Percentiles rank a stretch among this genome's conserved stretches.
Evolutionary conservation across 2,113 vertebrate species (phyloP).

Genomic region (Crotophaga sulcirostris): DNA sequence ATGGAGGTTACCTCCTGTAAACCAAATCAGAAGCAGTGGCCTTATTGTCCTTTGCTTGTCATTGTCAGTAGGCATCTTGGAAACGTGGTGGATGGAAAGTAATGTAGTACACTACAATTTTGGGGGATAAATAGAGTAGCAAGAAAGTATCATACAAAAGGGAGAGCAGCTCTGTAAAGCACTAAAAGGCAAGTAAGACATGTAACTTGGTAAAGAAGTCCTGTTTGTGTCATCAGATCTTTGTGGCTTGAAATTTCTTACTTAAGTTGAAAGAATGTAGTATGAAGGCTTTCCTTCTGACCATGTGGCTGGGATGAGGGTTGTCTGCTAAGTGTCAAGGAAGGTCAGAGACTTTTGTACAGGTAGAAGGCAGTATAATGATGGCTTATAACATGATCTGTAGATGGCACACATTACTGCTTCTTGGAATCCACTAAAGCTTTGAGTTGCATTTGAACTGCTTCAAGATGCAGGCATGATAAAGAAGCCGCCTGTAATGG

Average conservation of each 20-base stretch:
- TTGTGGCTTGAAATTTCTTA: background rate
- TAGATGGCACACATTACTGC: background rate
- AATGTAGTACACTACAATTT: background rate
- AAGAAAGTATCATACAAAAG: background rate
- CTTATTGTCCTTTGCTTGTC: background rate
- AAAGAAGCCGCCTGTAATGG: background rate
- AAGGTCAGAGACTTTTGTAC: background rate
- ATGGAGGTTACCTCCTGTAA: background rate
- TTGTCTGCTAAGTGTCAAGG: background rate
- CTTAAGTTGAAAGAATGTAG: background rate
- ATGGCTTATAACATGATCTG: background rate
- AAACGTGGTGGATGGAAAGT: background rate
- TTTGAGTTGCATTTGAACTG: background rate
- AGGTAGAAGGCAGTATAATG: background rate
- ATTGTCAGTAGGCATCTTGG: background rate
- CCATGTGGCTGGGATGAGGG: background rate
- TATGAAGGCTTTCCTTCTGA: background rate
- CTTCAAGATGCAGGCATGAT: background rate
- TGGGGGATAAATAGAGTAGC: background rate
- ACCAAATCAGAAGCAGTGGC: background rate
- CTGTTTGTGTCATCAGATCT: background rate
- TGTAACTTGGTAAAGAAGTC: background rate
- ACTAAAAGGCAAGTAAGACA: background rate
- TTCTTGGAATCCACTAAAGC: background rate
- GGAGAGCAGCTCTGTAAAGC: background rate